phyloP scores from a whole-genome alignment of 2,888 invertebrate genomes.

The Meteorus cinctellus region DNA sequence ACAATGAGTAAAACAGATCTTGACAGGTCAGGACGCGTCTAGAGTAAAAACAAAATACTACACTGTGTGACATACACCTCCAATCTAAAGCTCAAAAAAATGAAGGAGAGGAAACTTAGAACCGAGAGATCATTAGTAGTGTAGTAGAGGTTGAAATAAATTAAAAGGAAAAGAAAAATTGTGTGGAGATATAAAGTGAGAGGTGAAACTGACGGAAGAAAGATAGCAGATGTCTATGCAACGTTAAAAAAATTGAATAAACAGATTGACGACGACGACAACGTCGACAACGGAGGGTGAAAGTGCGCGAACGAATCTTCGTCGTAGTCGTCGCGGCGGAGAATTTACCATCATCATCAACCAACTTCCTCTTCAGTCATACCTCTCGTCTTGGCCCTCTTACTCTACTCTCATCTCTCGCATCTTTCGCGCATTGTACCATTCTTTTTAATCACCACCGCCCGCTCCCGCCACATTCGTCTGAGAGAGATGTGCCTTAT shows the following conservation, averaged over 20 bases:
- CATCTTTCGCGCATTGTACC: slow-evolving; percentile 33
- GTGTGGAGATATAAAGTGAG: slow-evolving; percentile 43
- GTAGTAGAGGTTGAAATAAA: slow-evolving; percentile 9
- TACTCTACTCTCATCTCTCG: not conserved
- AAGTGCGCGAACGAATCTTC: slow-evolving; percentile 17
- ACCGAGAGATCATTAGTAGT: slow-evolving; percentile 8
- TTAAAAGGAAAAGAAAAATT: slow-evolving; percentile 44
- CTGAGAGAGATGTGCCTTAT: not conserved
- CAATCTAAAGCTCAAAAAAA: slow-evolving; percentile 3
- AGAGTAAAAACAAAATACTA: slow-evolving; percentile 39
- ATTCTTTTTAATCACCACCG: slow-evolving; percentile 47
- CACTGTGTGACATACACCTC: slow-evolving; percentile 23
- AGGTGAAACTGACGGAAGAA: slow-evolving; percentile 29
- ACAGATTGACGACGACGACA: slow-evolving; percentile 28
- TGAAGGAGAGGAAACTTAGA: not conserved
- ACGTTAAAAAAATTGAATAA: slow-evolving; percentile 36
- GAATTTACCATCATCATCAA: slow-evolving; percentile 49
- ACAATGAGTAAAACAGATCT: slow-evolving; percentile 39
- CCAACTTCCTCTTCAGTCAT: slow-evolving; percentile 41
- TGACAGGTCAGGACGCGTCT: slow-evolving; percentile 16
- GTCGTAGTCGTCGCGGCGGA: slow-evolving; percentile 52
- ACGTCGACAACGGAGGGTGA: not conserved
- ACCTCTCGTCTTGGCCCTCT: slow-evolving; percentile 26
- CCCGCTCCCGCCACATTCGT: not conserved
- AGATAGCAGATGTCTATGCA: slow-evolving; percentile 7